These are phyloP conservation scores for Toxotes jaculatrix DNA, from an alignment of 2,113 vertebrate species.

Conservation along the genomic window DNA sequence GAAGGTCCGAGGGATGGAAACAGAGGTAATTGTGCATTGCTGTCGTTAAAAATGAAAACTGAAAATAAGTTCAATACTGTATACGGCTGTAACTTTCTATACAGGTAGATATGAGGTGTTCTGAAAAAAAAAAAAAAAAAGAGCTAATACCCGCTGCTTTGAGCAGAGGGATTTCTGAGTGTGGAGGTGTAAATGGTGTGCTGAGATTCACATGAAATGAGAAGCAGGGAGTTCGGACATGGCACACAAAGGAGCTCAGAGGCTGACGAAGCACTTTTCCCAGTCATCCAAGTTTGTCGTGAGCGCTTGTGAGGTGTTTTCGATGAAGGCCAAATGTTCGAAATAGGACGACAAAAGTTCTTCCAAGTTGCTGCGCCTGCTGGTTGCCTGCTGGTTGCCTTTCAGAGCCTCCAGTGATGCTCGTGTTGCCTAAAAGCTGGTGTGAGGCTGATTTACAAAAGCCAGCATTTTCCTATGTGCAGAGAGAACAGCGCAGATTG, in stretches of 20 bases:
- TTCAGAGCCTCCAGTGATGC: constrained; percentile 36
- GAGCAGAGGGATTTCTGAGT: constrained; percentile 44
- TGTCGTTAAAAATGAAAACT: constrained; percentile 54
- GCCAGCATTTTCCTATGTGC: constrained; percentile 32
- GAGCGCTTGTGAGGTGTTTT: constrained; percentile 5
- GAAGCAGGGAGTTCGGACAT: constrained; percentile 12
- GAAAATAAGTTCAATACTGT: constrained; percentile 80
- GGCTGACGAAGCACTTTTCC: constrained; percentile 9
- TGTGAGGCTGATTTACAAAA: constrained; percentile 14
- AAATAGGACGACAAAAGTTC: constrained; percentile 12
- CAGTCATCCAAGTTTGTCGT: neutral
- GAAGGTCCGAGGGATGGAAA: constrained; percentile 53
- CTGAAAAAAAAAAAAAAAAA: constrained; percentile 31
- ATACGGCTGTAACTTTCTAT: constrained; percentile 72
- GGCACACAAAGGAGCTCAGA: constrained; percentile 24
- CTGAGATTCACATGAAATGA: constrained; percentile 63
- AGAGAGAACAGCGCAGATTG: constrained; percentile 46
- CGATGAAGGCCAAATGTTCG: constrained; percentile 9
- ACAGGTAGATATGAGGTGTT: constrained; percentile 74
- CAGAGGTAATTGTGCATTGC: constrained; percentile 78
- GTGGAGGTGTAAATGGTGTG: constrained; percentile 73
- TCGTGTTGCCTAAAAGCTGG: constrained; percentile 47
- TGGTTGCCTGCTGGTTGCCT: constrained; percentile 39
- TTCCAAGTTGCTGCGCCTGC: constrained; percentile 16
- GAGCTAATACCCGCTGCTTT: constrained; percentile 28